Evolutionary conservation across 2,888 invertebrate genomes (phyloP).

Genomic region (Pollenia labialis): DNA sequence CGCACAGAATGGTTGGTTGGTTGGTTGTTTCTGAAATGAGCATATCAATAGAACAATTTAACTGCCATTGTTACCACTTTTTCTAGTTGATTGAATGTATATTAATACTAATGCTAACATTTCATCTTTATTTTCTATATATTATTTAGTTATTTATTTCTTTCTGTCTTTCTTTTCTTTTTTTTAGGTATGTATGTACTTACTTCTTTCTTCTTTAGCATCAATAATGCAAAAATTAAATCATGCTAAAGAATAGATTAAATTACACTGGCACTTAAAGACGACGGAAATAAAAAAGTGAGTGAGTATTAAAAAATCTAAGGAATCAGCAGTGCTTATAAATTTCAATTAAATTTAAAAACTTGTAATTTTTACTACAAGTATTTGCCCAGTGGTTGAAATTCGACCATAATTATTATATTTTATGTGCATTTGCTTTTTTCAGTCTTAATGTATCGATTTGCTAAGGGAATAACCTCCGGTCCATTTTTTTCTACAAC

Average conservation of each 20-base stretch:
- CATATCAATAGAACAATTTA: conserved; percentile 73
- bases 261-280: conserved; percentile 33
- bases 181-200: conserved; percentile 47
- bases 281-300: conserved; percentile 9
- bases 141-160: not conserved
- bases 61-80: conserved; percentile 69
- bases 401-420: no score
- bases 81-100: conserved; percentile 69
- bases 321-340: not conserved
- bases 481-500: no score
- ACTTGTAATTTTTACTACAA: not conserved
- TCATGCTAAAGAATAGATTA: conserved; percentile 12
- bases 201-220: not conserved
- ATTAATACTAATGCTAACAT: conserved; percentile 69
- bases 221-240: not conserved
- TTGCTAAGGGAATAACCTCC: no score
- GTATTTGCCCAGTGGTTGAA: no score
- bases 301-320: conserved; percentile 20
- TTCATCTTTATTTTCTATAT: conserved; percentile 52
- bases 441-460: no score
- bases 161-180: not conserved
- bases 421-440: no score
- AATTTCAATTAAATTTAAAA: not conserved
- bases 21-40: conserved; percentile 54
- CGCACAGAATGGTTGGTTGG: conserved; percentile 15